phyloP scores from a whole-genome alignment of 2,113 vertebrate genomes.

The Engystomops pustulosus region DNA sequence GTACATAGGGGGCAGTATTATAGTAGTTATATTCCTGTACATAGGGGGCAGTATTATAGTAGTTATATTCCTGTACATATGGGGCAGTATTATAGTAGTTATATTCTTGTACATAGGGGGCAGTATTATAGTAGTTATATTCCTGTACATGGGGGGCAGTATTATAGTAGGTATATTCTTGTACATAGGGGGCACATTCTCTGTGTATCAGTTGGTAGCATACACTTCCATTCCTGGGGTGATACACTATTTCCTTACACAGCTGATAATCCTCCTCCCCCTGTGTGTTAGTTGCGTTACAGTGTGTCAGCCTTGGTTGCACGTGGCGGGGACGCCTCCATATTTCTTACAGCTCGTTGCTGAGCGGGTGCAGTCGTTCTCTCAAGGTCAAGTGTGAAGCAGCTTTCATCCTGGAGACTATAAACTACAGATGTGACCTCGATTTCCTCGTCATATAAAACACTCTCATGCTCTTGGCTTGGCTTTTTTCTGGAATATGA shows the following conservation, averaged over 20 bases:
- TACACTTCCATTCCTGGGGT: no score
- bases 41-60: neutral
- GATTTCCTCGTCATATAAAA: conserved; percentile 9
- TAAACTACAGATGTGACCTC: conserved; percentile 29
- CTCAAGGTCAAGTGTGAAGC: conserved; percentile 26
- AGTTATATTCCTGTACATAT: conserved; percentile 11
- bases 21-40: conserved; percentile 13
- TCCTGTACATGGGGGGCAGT: neutral
- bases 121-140: conserved; percentile 4
- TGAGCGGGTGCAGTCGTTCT: neutral
- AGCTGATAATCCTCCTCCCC: no score
- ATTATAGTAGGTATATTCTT: conserved; percentile 9
- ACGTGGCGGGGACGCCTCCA: neutral
- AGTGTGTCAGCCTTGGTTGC: conserved; percentile 10
- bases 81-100: conserved; percentile 9
- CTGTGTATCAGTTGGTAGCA: no score
- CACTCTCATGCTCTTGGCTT: neutral
- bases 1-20: neutral
- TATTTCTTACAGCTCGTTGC: conserved; percentile 38
- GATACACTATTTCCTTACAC: no score
- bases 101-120: conserved; percentile 8
- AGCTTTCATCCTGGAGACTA: neutral
- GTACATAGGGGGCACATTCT: neutral
- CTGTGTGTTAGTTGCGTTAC: neutral
- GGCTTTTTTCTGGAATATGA: neutral